Base-by-base conservation (phyloP, 2,888 invertebrate genomes). In the Hydraecia micacea region DNA sequence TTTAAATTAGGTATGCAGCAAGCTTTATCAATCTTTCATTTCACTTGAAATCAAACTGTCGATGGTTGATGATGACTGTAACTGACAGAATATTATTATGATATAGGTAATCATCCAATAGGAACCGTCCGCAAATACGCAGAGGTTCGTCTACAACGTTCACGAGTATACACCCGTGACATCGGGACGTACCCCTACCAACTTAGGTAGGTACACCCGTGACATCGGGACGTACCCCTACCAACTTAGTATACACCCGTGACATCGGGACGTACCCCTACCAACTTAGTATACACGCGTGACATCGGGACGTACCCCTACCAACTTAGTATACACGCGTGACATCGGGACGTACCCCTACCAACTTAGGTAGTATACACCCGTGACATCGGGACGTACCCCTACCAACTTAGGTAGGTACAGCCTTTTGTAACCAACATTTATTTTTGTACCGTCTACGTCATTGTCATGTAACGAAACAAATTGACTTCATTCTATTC, bases 391-490 rank as follows among this genome's bases (percentile, higher is more conserved):
- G 39, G 32, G 6, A 36, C 25, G 11, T 55, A 65, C 1, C 36
- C 21, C 25, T 32, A 18, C n/a, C 55, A 11, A 66, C 28, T 28
- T 42, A 5, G 7, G 9, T 55, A 32, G 32, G 32, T 32, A 75
- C 46, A 55, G 32, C 5, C 18, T 5, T 36, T 18, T 63, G 28
- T 21, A 36, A 36, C 4, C 21, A 65, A 46, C 3, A 55, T 82
- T 75, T 81, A 68, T 83, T 80, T 73, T 60, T 39, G 42, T 18
- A 66, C 65, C 18, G 15, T 25, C 18, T 60, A 71, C 84, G 83
- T 84, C 81, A 84, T 72, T 28, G 55, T 62, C 36, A 65, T 68
- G 65, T 84, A 60, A 80, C 65, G 8, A 74, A 42, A 70, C 49
- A 42, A 75, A 70, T 52, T 46, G 58, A 55, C 21, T 75, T 73